Base-by-base conservation (phyloP, 2,797 vertebrate species). In the Sparus aurata region DNA sequence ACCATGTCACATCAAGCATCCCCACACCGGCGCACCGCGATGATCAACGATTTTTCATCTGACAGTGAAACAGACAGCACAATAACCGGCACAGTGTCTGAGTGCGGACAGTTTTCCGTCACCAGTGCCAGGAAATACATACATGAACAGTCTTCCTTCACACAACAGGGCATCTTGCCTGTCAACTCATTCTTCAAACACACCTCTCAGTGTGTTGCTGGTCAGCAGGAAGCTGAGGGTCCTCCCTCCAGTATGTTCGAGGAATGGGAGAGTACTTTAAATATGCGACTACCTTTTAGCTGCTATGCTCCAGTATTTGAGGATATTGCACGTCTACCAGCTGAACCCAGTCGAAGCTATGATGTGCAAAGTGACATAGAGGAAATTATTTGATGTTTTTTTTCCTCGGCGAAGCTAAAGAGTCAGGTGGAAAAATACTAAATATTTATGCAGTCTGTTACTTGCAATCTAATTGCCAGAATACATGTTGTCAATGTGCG, bases 231-330 rank as follows among this genome's bases (percentile, higher is more conserved):
- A 17, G 23, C 59, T 30, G 73, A 87, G 12, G 67, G 17, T n/a
- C 18, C 74, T 66, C 12, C 23, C 15, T 61, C 65, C n/a, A 10
- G 38, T 23, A 18, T 78, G 41, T 80, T 88, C 65, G 83, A 91
- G 23, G 85, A 89, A 0, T 92, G 93, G 88, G 93, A 89, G 47
- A 69, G 49, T 47, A 73, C 92, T 66, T 86, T 95, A n/a, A 89
- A 93, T 67, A 80, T 91, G 52, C 83, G 79, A 3, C 61, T 94
- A 2, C 83, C 87, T 63, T 94, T 93, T 66, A 88, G 80, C 62
- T 92, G 71, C 61, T 96, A 94, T 72, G 79, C 82, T 34, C 85
- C 91, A 0, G 92, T 96, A 12, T 96, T 95, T 91, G 91, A 95
- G 62, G 94, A 95, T 72, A 91, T 96, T 52, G 93, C 94, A 45